These are phyloP conservation scores for Synanceia verrucosa DNA, from an alignment of 2,797 vertebrate species.

Conservation along the genomic window DNA sequence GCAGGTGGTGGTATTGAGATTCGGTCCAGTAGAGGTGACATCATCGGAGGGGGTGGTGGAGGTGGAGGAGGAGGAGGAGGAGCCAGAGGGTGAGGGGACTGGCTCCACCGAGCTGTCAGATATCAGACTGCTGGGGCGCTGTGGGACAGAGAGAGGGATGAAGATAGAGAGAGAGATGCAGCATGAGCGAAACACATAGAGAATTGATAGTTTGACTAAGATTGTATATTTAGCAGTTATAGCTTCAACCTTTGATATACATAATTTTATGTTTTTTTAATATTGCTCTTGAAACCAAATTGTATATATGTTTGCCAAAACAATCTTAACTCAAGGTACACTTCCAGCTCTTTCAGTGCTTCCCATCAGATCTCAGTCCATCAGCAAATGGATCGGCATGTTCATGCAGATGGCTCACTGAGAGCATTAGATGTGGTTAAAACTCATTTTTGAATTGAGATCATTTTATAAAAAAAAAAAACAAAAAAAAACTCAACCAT, in stretches of 20 bases:
- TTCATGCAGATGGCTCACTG: background rate
- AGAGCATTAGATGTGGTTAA: background rate
- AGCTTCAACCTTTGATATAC: background rate
- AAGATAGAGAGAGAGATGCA: slow-evolving; percentile 5
- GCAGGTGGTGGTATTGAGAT: slow-evolving; percentile 74
- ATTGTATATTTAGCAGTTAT: background rate
- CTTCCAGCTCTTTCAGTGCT: background rate
- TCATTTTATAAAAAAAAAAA: background rate
- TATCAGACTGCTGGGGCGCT: slow-evolving; percentile 84
- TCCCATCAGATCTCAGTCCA: background rate
- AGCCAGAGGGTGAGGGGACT: slow-evolving; percentile 78
- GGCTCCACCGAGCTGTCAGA: slow-evolving; percentile 86
- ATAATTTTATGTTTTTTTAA: too few relatives aligned
- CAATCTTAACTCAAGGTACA: background rate
- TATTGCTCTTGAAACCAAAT: too few relatives aligned
- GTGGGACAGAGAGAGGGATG: slow-evolving; percentile 22
- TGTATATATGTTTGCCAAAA: background rate
- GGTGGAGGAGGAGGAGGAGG: slow-evolving; percentile 61
- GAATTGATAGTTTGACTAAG: background rate
- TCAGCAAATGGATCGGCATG: background rate
- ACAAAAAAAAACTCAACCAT: background rate
- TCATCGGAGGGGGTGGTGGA: slow-evolving; percentile 73
- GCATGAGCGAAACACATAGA: slow-evolving; percentile 12
- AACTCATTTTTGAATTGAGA: too few relatives aligned
- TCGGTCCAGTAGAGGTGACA: slow-evolving; percentile 62